phyloP scores from a whole-genome alignment of 2,113 vertebrate genomes.

The Octodon degus region DNA sequence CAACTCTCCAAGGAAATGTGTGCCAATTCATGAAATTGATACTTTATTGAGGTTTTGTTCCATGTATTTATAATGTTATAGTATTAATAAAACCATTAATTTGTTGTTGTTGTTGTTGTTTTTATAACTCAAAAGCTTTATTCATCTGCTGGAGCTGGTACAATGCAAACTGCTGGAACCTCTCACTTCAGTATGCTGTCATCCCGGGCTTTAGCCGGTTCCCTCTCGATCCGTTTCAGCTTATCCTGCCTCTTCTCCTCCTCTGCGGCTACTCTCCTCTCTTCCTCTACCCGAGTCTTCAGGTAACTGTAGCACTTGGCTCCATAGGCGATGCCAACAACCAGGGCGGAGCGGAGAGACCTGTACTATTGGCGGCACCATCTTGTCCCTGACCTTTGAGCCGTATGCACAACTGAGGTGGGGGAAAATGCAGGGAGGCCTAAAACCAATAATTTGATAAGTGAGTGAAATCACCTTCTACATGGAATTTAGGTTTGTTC shows the following conservation, averaged over 20 bases:
- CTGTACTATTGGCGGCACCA: constrained; percentile 91
- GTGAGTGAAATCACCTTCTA: not conserved
- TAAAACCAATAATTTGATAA: not conserved
- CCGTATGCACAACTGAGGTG: constrained; percentile 51
- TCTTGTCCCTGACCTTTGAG: constrained; percentile 77
- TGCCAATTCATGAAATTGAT: not conserved
- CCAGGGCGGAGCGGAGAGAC: constrained; percentile 93
- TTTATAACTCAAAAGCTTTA: constrained; percentile 45
- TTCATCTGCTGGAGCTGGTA: not conserved
- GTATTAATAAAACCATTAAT: constrained; percentile 10
- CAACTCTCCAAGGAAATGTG: not conserved
- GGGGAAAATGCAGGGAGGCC: not conserved
- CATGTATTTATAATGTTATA: not conserved
- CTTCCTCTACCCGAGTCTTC: constrained; percentile 94
- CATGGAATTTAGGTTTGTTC: not conserved
- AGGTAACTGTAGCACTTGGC: constrained; percentile 94
- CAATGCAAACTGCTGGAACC: not conserved
- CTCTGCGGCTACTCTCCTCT: constrained; percentile 90
- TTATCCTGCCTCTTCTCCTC: constrained; percentile 92
- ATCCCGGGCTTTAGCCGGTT: constrained; percentile 91
- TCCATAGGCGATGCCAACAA: constrained; percentile 92
- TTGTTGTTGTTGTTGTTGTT: too few relatives aligned
- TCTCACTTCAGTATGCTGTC: constrained; percentile 91
- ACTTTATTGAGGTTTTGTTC: not conserved
- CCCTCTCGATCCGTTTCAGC: constrained; percentile 91